A percentile compares a stretch with the other conserved stretches of the same genome.
These are phyloP conservation scores for Sinosuthora webbiana DNA, from an alignment of 2,113 vertebrate species.

Conservation along the genomic window DNA sequence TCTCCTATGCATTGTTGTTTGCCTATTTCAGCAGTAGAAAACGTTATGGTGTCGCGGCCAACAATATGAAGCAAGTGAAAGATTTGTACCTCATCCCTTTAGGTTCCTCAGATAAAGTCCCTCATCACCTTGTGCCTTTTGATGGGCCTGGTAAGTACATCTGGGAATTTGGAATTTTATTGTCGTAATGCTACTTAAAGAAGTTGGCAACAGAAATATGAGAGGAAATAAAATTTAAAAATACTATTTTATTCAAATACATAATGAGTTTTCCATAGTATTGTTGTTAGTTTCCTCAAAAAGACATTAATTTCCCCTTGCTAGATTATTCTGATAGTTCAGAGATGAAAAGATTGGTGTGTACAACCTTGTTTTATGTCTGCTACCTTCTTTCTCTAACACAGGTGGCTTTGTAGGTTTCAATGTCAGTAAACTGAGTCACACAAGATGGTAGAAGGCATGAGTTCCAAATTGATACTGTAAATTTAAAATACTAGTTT, in stretches of 20 bases:
- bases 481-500: not conserved
- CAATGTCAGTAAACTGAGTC: not conserved
- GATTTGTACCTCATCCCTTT: constrained; percentile 98
- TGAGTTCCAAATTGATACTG: not conserved
- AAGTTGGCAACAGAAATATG: not conserved
- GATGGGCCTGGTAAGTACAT: constrained; percentile 93
- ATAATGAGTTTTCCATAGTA: not conserved
- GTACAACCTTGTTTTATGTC: not conserved
- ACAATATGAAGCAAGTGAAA: constrained; percentile 96
- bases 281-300: not conserved
- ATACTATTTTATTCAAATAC: not conserved
- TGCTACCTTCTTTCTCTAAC: not conserved
- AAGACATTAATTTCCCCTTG: not conserved
- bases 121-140: constrained; percentile 96
- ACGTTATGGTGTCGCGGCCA: constrained; percentile 94
- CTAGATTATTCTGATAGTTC: not conserved
- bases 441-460: not conserved
- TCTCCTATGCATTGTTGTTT: constrained; percentile 91
- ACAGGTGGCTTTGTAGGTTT: not conserved
- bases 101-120: constrained; percentile 92
- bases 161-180: not conserved
- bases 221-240: not conserved
- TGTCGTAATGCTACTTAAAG: fast-evolving
- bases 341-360: not conserved
- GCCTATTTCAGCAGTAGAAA: constrained; percentile 97